phyloP scores from a whole-genome alignment of 2,113 vertebrate genomes.

The Gymnobelideus leadbeateri region DNA sequence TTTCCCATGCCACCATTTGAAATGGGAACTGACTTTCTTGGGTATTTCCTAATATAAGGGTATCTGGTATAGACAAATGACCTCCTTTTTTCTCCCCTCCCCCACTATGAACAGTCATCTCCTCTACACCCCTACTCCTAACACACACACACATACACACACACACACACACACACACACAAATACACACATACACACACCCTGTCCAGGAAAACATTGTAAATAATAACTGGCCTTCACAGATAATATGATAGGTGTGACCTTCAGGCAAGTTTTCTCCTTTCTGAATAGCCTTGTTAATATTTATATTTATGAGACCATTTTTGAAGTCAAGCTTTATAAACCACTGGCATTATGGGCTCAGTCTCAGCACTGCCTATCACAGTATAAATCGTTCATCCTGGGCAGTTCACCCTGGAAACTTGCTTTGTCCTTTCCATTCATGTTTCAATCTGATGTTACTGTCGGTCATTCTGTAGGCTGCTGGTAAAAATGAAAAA shows the following conservation, averaged over 20 bases:
- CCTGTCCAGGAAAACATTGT: not conserved
- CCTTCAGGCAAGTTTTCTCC: not conserved
- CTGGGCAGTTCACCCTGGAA: not conserved
- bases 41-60: not conserved
- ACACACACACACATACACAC: not conserved
- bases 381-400: not conserved
- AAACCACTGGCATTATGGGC: not conserved
- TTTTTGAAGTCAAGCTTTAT: not conserved
- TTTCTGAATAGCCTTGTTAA: not conserved
- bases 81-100: not conserved
- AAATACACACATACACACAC: not conserved
- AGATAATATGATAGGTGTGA: not conserved
- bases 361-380: not conserved
- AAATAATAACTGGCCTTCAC: not conserved
- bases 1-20: not conserved
- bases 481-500: not conserved
- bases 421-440: not conserved
- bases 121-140: not conserved
- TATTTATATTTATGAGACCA: slow-evolving; percentile 7
- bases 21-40: not conserved
- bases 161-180: not conserved
- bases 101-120: not conserved
- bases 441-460: not conserved
- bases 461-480: not conserved
- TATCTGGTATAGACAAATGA: not conserved